phyloP scores from a whole-genome alignment of 2,888 invertebrate species.

The Kuschelorhynchus macadamiae region DNA sequence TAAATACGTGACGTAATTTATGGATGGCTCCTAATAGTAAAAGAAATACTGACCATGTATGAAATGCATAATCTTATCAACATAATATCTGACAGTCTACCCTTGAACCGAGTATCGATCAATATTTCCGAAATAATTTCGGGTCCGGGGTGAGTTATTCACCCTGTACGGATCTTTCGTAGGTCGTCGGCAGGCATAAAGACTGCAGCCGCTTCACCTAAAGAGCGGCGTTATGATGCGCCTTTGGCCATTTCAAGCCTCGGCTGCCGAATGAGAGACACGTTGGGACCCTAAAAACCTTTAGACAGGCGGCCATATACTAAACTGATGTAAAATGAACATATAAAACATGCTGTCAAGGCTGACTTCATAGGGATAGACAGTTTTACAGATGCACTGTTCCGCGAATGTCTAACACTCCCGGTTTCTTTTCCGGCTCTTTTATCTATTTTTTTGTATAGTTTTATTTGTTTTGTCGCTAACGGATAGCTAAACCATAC shows the following conservation, averaged over 20 bases:
- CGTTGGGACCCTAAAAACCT: constrained; percentile 63
- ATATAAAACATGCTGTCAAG: constrained; percentile 68
- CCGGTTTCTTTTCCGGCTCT: too few species aligned
- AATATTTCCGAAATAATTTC: constrained; percentile 13
- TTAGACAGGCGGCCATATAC: constrained; percentile 57
- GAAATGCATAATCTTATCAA: background rate
- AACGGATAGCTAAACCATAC: too few species aligned
- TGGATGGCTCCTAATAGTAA: background rate
- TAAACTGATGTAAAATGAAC: constrained; percentile 70
- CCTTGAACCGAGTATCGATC: constrained; percentile 6
- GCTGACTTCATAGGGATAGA: constrained; percentile 54
- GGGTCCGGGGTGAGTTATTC: constrained; percentile 15
- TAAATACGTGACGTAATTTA: too few species aligned
- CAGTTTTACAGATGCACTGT: constrained; percentile 49
- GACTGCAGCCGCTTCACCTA: constrained; percentile 36
- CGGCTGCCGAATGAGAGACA: constrained; percentile 59
- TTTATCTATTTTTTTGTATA: too few species aligned
- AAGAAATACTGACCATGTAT: background rate
- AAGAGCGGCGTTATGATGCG: constrained; percentile 53
- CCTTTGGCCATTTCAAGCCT: constrained; percentile 61
- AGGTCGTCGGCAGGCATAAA: constrained; percentile 35
- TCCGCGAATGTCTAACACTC: constrained; percentile 33
- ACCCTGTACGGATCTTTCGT: constrained; percentile 23
- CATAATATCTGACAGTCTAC: too few species aligned
- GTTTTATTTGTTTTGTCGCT: too few species aligned